A percentile compares a stretch with the other conserved stretches of the same genome.
phyloP scores from a whole-genome alignment of 2,113 vertebrate species.

The Verasper variegatus region DNA sequence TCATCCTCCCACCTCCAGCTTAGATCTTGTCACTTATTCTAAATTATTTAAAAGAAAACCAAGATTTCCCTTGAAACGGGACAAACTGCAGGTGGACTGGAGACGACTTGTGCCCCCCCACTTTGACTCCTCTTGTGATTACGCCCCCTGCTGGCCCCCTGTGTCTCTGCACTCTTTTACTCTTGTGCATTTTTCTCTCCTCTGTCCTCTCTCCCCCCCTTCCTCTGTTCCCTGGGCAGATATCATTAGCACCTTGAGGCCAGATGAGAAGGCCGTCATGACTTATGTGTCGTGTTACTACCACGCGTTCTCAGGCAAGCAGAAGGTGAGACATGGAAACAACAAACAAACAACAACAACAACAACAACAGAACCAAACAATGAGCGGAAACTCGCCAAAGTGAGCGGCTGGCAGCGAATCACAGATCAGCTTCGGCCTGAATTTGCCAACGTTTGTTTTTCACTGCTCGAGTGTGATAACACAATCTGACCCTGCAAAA shows the following conservation, averaged over 20 bases:
- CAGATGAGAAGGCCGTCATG: constrained; percentile 98
- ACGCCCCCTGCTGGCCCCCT: constrained; percentile 70
- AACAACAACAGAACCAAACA: constrained; percentile 5
- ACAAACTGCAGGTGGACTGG: constrained; percentile 36
- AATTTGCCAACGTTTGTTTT: constrained; percentile 5
- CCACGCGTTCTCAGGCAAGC: constrained; percentile 98
- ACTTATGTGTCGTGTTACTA: constrained; percentile 99
- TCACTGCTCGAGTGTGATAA: not conserved
- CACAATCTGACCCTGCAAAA: not conserved
- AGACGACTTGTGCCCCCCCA: constrained; percentile 43
- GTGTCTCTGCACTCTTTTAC: constrained; percentile 83
- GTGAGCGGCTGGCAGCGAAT: constrained; percentile 7
- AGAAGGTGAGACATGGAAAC: constrained; percentile 92
- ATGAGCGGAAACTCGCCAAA: not conserved
- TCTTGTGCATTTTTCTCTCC: constrained; percentile 74
- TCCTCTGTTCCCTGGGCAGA: constrained; percentile 89
- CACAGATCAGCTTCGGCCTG: not conserved
- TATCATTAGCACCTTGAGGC: constrained; percentile 99
- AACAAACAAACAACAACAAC: not conserved
- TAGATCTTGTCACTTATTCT: not conserved
- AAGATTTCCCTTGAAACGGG: not conserved
- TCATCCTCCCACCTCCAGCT: constrained; percentile 13
- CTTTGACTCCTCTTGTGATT: constrained; percentile 59
- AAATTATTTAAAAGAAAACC: not conserved
- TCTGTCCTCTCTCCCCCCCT: constrained; percentile 59